These are phyloP conservation scores for Drosophila asahinai DNA, from an alignment of 1,140 invertebrate species.

Conservation along the genomic window DNA sequence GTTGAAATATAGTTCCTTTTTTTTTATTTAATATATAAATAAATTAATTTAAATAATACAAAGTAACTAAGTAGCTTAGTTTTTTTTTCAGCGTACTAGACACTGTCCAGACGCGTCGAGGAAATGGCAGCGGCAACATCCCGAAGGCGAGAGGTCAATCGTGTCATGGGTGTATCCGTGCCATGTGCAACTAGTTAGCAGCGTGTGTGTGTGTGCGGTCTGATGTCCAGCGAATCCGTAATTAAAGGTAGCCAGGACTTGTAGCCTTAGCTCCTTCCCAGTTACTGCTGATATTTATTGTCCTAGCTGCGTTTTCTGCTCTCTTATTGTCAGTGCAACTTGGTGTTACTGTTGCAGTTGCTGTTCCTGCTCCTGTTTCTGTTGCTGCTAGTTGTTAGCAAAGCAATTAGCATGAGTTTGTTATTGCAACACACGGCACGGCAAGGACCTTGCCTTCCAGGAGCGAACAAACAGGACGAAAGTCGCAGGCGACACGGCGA, in stretches of 20 bases:
- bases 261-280: constrained; percentile 46
- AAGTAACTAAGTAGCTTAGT: too few species aligned
- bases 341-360: constrained; percentile 52
- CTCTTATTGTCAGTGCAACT: constrained; percentile 56
- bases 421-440: constrained; percentile 73
- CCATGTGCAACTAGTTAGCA: constrained; percentile 70
- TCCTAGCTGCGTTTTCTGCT: constrained; percentile 56
- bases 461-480: constrained; percentile 20
- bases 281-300: constrained; percentile 72
- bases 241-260: constrained; percentile 73
- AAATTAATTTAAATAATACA: too few species aligned
- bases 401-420: constrained; percentile 83
- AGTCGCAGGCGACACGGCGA: constrained; percentile 38
- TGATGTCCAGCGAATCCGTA: constrained; percentile 62
- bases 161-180: constrained; percentile 49
- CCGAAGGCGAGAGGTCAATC: constrained; percentile 70
- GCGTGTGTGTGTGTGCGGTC: constrained; percentile 35
- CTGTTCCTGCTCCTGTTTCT: constrained; percentile 46
- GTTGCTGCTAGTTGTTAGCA: constrained; percentile 78
- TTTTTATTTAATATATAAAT: too few species aligned
- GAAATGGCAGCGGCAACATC: constrained; percentile 49
- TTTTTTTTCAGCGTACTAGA: not conserved
- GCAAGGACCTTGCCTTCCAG: constrained; percentile 7
- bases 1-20: too few species aligned
- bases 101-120: constrained; percentile 18